Conservation (phyloP, 2,113 vertebrate genomes). For the Catharus bicknelli region DNA sequence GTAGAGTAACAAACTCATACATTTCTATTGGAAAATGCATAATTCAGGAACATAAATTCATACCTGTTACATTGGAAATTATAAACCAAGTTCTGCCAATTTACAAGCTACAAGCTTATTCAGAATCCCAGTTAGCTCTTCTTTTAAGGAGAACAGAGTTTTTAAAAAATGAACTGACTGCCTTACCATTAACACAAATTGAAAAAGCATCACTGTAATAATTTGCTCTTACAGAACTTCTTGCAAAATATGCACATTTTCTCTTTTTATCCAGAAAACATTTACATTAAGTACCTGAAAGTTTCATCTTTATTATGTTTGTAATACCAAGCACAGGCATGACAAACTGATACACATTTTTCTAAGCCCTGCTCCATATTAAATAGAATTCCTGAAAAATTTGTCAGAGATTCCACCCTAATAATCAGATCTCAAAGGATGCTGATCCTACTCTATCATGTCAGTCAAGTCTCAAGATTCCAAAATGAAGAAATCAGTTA, state of each 20-base stretch:
- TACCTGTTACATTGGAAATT: neutral
- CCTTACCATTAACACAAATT: neutral
- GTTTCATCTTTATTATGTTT: neutral
- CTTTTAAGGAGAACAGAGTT: neutral
- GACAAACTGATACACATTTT: neutral
- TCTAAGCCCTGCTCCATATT: neutral
- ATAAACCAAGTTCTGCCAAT: neutral
- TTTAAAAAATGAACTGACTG: neutral
- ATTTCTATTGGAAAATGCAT: neutral
- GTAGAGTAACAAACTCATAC: neutral
- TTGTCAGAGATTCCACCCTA: neutral
- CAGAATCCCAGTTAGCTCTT: neutral
- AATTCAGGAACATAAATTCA: neutral
- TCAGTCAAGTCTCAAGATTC: neutral
- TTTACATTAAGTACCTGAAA: neutral
- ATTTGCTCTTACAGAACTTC: neutral
- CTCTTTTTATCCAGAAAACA: neutral
- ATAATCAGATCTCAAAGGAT: neutral
- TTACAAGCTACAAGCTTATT: neutral
- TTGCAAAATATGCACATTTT: neutral
- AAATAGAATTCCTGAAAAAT: neutral
- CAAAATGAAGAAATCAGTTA: neutral
- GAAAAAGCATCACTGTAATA: neutral
- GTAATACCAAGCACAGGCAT: neutral
- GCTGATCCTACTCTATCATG: rapidly evolving